Evolutionary conservation across 1,140 invertebrate species (phyloP), one percentile per base, ranked within the genome.

Genomic region (Dinothrombium tinctorium): DNA sequence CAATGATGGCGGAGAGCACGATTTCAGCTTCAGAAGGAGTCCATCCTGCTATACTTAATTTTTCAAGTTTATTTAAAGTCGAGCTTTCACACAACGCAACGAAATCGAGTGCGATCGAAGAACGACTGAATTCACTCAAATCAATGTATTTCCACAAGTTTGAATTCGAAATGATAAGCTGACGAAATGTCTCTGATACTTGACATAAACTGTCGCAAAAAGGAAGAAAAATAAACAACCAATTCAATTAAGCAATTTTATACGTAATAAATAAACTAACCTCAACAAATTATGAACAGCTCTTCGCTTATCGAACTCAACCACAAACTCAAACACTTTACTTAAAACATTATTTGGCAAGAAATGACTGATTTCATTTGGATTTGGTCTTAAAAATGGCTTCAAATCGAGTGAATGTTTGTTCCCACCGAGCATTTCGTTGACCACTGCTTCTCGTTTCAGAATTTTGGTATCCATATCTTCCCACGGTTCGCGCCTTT

Each of bases 181-280:
- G 22, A 11, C 43, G 29, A 38, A 38, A 45, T 24, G 14, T 26
- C 29, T 45, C 43, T 24, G 24, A 40, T 20, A 45, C 43, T 23
- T 40, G 38, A 5, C 29, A 41, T 11, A 45, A 24, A 22, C 29
- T 41, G 14, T n/a, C n/a, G n/a, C n/a, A n/a, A n/a, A n/a, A n/a
- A n/a, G n/a, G n/a, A n/a, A n/a, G n/a, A n/a, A n/a, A n/a, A n/a
- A n/a, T n/a, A n/a, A n/a, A n/a, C n/a, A n/a, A n/a, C n/a, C n/a
- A n/a, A n/a, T n/a, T n/a, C n/a, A n/a, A n/a, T n/a, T n/a, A n/a
- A n/a, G n/a, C n/a, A n/a, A n/a, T n/a, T n/a, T n/a, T n/a, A n/a
- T n/a, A n/a, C n/a, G n/a, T n/a, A n/a, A n/a, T n/a, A n/a, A n/a
- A n/a, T n/a, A n/a, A n/a, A n/a, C n/a, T n/a, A n/a, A n/a, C n/a